phyloP scores from a whole-genome alignment of 2,888 invertebrate species.

The Apeira syringaria region DNA sequence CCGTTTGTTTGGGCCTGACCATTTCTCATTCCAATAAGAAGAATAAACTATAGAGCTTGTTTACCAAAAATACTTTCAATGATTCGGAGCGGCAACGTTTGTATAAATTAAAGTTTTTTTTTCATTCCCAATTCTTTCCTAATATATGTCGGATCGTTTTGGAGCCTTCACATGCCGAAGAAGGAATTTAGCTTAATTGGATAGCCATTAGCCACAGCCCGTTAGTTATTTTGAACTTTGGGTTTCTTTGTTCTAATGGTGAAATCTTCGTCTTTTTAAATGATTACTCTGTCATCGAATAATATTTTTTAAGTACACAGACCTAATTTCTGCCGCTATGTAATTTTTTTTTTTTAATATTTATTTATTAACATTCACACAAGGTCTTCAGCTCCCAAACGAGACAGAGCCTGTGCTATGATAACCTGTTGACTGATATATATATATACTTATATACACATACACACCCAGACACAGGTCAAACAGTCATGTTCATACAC shows the following conservation, averaged over 20 bases:
- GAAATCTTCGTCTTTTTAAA: no score
- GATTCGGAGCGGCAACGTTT: conserved; percentile 15
- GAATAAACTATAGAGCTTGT: conserved; percentile 43
- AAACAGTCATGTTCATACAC: no score
- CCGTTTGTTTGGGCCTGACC: conserved; percentile 65
- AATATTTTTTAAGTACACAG: no score
- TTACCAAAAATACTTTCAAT: conserved; percentile 13
- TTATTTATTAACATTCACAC: no score
- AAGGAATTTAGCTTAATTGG: conserved; percentile 36
- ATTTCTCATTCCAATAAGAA: conserved; percentile 61
- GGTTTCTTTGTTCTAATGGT: conserved; percentile 26
- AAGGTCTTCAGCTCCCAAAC: no score
- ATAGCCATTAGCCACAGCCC: conserved; percentile 29
- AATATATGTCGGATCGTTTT: neutral
- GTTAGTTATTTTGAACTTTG: conserved; percentile 19
- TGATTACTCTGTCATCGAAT: no score
- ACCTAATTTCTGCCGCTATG: no score
- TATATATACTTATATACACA: no score
- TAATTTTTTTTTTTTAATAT: no score
- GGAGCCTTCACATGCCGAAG: conserved; percentile 18
- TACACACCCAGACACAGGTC: no score
- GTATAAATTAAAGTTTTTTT: conserved; percentile 15
- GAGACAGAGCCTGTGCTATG: no score
- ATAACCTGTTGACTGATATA: no score
- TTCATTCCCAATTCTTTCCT: conserved; percentile 12